Percentiles rank a stretch among this genome's conserved stretches.
Conservation (phyloP, 2,888 invertebrate species). For the Zeuzera pyrina region DNA sequence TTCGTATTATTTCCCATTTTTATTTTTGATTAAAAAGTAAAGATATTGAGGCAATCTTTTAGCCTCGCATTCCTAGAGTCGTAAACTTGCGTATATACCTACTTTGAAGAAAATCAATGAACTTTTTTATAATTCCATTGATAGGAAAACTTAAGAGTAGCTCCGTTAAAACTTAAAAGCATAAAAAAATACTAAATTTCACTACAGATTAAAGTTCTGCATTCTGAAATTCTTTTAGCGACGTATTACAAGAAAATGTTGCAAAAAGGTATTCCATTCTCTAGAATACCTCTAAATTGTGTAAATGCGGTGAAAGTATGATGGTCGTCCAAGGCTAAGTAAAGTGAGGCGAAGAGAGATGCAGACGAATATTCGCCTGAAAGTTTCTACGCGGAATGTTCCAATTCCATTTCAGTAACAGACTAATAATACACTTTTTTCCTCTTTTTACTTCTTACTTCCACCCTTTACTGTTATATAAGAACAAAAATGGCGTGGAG, state of each 20-base stretch:
- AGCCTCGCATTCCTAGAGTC: too few species aligned
- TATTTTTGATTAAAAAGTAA: too few species aligned
- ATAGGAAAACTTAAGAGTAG: too few species aligned
- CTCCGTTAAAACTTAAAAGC: too few species aligned
- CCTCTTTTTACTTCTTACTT: conserved; percentile 71
- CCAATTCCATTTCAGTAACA: conserved; percentile 73
- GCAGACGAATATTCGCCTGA: conserved; percentile 57
- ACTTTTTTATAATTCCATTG: too few species aligned
- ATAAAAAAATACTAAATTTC: too few species aligned
- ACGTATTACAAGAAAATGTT: conserved; percentile 17
- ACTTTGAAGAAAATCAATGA: too few species aligned
- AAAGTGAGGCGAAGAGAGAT: conserved; percentile 64
- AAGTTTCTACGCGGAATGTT: conserved; percentile 68
- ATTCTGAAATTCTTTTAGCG: conserved; percentile 16
- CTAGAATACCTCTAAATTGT: conserved; percentile 55
- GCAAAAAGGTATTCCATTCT: conserved; percentile 18
- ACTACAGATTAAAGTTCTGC: too few species aligned
- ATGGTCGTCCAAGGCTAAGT: conserved; percentile 57
- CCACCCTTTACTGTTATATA: conserved; percentile 70
- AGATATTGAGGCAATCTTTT: too few species aligned
- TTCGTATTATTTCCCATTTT: too few species aligned
- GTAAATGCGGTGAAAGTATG: conserved; percentile 59
- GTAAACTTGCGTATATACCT: too few species aligned
- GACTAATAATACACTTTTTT: conserved; percentile 72
- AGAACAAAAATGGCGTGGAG: conserved; percentile 43